Evolutionary conservation across 2,797 vertebrate species (phyloP).

Genomic region (Spea hammondii): DNA sequence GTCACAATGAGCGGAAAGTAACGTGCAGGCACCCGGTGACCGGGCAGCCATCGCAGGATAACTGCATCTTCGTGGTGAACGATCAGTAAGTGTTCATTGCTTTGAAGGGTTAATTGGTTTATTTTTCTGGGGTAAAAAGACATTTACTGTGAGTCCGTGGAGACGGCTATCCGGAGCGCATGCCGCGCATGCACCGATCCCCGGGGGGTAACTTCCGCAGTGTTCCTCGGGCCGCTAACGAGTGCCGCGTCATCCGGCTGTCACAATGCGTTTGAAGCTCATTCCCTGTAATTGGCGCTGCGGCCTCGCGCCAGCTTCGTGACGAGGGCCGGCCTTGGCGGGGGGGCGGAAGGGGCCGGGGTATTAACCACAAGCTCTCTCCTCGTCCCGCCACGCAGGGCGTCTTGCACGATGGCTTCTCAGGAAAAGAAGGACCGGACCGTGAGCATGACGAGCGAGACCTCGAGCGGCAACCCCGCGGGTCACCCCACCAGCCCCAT

Average conservation of each 20-base stretch:
- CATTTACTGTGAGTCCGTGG: no score
- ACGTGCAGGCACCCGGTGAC: slow-evolving; percentile 95
- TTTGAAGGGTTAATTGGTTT: no score
- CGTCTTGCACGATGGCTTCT: slow-evolving; percentile 77
- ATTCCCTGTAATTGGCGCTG: background rate
- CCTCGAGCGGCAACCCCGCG: slow-evolving; percentile 81
- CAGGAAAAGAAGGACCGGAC: slow-evolving; percentile 89
- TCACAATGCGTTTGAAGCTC: background rate
- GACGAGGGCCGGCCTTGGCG: no score
- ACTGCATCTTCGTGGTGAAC: slow-evolving; percentile 97
- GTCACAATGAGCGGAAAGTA: slow-evolving; percentile 97
- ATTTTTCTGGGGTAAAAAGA: no score
- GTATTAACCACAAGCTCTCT: background rate
- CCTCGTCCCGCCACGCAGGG: slow-evolving; percentile 63
- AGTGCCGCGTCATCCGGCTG: no score
- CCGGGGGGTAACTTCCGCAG: background rate
- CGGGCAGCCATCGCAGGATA: slow-evolving; percentile 90
- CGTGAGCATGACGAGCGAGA: slow-evolving; percentile 85
- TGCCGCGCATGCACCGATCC: background rate
- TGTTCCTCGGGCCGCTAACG: no score
- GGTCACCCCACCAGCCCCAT: slow-evolving; percentile 83
- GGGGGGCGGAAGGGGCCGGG: no score
- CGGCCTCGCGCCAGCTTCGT: background rate
- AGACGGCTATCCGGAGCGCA: no score
- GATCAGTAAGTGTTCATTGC: slow-evolving; percentile 86